Evolutionary conservation across 1,140 invertebrate genomes (phyloP), one percentile per base, ranked within the genome.

Genomic region (Linepithema humile): DNA sequence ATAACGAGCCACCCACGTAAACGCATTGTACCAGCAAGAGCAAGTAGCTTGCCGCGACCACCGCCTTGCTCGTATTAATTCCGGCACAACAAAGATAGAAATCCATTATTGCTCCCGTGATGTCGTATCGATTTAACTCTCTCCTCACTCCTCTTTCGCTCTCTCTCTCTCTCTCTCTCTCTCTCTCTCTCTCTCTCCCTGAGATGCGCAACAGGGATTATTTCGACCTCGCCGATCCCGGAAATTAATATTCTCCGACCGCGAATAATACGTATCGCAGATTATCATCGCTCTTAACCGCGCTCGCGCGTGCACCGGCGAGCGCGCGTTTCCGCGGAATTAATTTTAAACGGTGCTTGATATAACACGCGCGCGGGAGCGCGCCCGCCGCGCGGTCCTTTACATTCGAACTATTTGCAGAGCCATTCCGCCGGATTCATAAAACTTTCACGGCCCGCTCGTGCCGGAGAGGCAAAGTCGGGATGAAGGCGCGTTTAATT

Each of bases 1-100:
- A 90, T 91, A 91, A 91, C 88, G 85, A 90, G 78, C 86, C 75
- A 88, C 86, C 86, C 89, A 88, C 90, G 84, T 89, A 73, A 75
- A 67, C 60, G 57, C 67, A 32, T 55, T n/a, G 69, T 72, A 83
- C 3, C 57, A 69, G 43, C 83, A 43, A 3, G 64, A 72, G 83
- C 64, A 35, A 62, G 60, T 59, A 62, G 23, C 40, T 67, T n/a
- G n/a, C 55, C 15, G 38, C 9, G 77, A 60, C 43, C 67, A 35
- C 53, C 20, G 85, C 67, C 67, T 89, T 83, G 60, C 38, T 69
- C 59, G 67, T 60, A 75, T 86, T 83, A 62, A 86, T 62, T 64
- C 35, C 60, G 60, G 45, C 35, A 38, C 9, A 55, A 50, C 15
- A 62, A 62, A 40, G 38, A 62, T 26, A 55, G 73, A 60, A 85